These are phyloP conservation scores for Hippoglossus hippoglossus DNA, from an alignment of 2,797 vertebrate species.

Conservation along the genomic window DNA sequence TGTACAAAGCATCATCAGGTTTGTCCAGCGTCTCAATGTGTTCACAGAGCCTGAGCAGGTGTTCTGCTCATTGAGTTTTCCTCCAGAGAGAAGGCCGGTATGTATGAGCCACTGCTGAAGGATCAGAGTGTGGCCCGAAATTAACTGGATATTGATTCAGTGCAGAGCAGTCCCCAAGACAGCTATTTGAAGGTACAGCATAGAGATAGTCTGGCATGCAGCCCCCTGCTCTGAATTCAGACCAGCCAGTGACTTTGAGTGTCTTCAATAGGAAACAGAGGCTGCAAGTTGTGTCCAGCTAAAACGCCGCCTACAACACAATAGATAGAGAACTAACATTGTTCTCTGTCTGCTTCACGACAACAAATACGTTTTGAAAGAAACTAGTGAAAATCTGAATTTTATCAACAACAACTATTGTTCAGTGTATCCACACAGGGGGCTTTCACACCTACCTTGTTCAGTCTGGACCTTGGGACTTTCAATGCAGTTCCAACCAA, in stretches of 20 bases:
- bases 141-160: constrained; percentile 82
- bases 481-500: too few relatives aligned
- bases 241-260: constrained; percentile 24
- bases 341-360: neutral
- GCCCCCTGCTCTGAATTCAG: constrained; percentile 57
- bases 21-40: constrained; percentile 31
- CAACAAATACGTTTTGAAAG: neutral
- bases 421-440: neutral
- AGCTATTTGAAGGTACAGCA: constrained; percentile 65
- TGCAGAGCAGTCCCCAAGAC: constrained; percentile 66
- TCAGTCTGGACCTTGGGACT: too few relatives aligned
- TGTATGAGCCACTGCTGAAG: constrained; percentile 65
- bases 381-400: neutral
- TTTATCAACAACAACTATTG: neutral
- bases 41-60: constrained; percentile 46
- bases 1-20: constrained; percentile 38
- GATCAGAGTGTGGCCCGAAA: constrained; percentile 73
- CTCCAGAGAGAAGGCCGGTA: constrained; percentile 59
- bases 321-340: neutral
- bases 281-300: constrained; percentile 12
- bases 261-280: constrained; percentile 47
- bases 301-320: constrained; percentile 15
- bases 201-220: constrained; percentile 46
- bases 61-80: constrained; percentile 57
- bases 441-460: too few relatives aligned